phyloP scores from a whole-genome alignment of 1,140 invertebrate species.

The Sinonovacula constricta region DNA sequence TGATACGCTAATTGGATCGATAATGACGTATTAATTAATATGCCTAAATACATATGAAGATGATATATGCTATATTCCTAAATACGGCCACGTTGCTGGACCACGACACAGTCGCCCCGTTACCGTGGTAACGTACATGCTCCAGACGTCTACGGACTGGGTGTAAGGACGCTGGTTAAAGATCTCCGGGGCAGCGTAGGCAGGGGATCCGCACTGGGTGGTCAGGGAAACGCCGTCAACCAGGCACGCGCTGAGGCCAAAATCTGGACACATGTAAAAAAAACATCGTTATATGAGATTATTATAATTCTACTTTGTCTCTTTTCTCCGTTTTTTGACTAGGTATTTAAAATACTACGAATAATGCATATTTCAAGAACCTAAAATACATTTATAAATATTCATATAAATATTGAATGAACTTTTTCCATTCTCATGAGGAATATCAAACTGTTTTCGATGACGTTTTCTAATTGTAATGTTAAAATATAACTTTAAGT shows the following conservation, averaged over 20 bases:
- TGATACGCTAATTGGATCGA: no score
- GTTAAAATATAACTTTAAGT: no score
- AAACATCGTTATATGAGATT: no score
- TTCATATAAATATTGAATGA: no score
- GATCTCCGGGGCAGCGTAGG: constrained; percentile 74
- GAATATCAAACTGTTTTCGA: no score
- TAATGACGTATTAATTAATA: neutral
- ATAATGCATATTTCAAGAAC: no score
- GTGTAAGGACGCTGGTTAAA: constrained; percentile 69
- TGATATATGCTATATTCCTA: neutral
- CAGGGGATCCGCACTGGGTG: constrained; percentile 73
- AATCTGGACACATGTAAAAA: constrained; percentile 71
- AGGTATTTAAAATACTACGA: no score
- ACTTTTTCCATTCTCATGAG: no score
- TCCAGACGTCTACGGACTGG: constrained; percentile 73
- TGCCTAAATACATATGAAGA: neutral
- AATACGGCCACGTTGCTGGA: neutral
- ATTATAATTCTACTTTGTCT: no score
- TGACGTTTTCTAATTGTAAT: no score
- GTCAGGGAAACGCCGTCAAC: constrained; percentile 40
- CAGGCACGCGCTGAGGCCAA: constrained; percentile 67
- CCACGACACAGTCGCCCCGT: neutral
- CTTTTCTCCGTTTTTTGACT: no score
- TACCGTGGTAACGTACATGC: constrained; percentile 68
- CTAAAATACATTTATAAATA: no score